Evolutionary conservation across 2,888 invertebrate species (phyloP).

Genomic region (Meliscaeva auricollis): DNA sequence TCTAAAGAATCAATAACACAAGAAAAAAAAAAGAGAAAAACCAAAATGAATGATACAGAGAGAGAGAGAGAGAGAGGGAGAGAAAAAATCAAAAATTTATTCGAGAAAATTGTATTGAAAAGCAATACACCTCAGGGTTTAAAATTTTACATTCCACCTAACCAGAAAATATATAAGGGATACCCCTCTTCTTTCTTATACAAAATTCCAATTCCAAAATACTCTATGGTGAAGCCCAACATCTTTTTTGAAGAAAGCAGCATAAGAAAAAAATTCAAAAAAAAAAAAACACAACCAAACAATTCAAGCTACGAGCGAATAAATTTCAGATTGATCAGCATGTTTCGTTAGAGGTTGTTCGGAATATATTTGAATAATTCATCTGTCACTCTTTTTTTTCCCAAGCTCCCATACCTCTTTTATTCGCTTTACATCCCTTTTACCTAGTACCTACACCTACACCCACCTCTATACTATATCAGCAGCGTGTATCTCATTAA

Average conservation of each 20-base stretch:
- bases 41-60: conserved; percentile 3
- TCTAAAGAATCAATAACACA: background rate
- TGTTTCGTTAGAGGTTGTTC: conserved; percentile 61
- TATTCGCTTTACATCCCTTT: background rate
- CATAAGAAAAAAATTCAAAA: background rate
- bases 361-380: conserved; percentile 74
- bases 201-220: conserved; percentile 1
- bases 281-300: conserved; percentile 8
- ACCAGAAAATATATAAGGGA: background rate
- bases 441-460: background rate
- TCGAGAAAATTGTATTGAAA: conserved; percentile 51
- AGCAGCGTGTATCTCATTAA: conserved; percentile 72
- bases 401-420: background rate
- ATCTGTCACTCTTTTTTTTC: conserved; percentile 59
- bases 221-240: conserved; percentile 5
- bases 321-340: conserved; percentile 75
- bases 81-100: conserved; percentile 42
- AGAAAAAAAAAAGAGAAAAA: too few relatives aligned
- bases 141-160: conserved; percentile 40
- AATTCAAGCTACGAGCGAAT: conserved; percentile 45
- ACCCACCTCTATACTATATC: conserved; percentile 41
- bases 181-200: background rate
- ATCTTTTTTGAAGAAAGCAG: conserved; percentile 7
- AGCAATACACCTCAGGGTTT: conserved; percentile 56
- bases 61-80: background rate